Conservation (phyloP, 2,888 invertebrate genomes). For the Metellina segmentata region DNA sequence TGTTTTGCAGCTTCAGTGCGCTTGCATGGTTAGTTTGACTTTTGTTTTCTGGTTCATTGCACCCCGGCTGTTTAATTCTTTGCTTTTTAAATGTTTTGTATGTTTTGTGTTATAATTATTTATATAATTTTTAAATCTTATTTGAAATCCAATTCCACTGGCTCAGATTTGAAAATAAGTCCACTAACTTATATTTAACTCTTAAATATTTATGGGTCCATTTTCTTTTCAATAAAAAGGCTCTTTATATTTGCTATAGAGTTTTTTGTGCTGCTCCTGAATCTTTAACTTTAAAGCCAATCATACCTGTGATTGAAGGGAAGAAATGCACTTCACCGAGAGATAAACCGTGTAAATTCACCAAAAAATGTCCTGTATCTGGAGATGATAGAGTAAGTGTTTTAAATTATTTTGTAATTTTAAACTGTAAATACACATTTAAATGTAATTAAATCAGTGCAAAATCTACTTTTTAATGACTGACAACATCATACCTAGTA, state of each 20-base stretch:
- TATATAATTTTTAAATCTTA: no score
- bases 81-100: no score
- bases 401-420: not conserved
- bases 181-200: not conserved
- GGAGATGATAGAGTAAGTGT: conserved; percentile 50
- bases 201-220: not conserved
- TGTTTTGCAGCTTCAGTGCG: no score
- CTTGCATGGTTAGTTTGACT: no score
- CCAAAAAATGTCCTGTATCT: conserved; percentile 65
- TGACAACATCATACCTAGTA: no score
- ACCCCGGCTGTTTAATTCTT: no score
- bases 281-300: conserved; percentile 68
- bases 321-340: not conserved
- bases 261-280: conserved; percentile 77
- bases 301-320: conserved; percentile 60
- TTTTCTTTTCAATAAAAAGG: not conserved
- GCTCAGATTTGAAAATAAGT: not conserved
- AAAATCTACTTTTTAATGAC: no score
- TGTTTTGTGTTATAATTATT: no score
- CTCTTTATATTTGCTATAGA: conserved; percentile 32
- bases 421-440: no score
- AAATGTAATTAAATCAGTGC: no score
- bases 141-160: no score
- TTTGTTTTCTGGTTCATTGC: no score
- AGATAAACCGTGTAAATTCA: not conserved